Evolutionary conservation across 2,113 vertebrate species (phyloP).

Genomic region (Microcebus lehilahytsara): DNA sequence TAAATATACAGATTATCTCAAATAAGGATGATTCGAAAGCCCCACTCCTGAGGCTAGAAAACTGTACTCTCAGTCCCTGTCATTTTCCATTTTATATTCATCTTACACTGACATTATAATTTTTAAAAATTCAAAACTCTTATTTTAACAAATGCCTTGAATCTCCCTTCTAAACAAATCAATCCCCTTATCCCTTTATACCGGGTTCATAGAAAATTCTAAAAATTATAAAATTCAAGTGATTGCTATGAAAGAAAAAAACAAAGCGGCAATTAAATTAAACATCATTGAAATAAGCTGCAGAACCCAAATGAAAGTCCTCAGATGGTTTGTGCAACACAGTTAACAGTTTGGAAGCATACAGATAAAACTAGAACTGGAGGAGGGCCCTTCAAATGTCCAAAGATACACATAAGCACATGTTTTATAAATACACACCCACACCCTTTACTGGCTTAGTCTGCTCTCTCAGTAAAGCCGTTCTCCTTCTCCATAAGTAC

Average conservation of each 20-base stretch:
- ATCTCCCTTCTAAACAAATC: constrained; percentile 69
- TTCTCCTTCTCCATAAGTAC: not conserved
- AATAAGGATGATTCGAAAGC: not conserved
- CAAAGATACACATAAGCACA: constrained; percentile 31
- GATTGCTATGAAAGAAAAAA: constrained; percentile 56
- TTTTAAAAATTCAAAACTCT: constrained; percentile 62
- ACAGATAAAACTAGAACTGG: constrained; percentile 71
- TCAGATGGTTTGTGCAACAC: constrained; percentile 67
- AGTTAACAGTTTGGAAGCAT: constrained; percentile 74
- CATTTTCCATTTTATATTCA: constrained; percentile 68
- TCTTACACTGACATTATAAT: constrained; percentile 67
- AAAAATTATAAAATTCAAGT: constrained; percentile 74
- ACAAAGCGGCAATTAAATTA: constrained; percentile 73
- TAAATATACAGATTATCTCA: constrained; percentile 45
- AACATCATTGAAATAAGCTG: constrained; percentile 49
- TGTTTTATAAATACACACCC: not conserved
- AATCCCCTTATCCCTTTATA: constrained; percentile 56
- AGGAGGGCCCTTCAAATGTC: constrained; percentile 41
- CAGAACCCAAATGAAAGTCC: constrained; percentile 60
- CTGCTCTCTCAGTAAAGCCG: not conserved
- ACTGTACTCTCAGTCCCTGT: constrained; percentile 23
- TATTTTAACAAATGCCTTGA: constrained; percentile 75
- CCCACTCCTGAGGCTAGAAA: constrained; percentile 30
- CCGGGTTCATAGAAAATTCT: constrained; percentile 66
- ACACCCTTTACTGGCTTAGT: not conserved